Evolutionary conservation across 2,113 vertebrate species (phyloP).

Genomic region (Willisornis vidua): DNA sequence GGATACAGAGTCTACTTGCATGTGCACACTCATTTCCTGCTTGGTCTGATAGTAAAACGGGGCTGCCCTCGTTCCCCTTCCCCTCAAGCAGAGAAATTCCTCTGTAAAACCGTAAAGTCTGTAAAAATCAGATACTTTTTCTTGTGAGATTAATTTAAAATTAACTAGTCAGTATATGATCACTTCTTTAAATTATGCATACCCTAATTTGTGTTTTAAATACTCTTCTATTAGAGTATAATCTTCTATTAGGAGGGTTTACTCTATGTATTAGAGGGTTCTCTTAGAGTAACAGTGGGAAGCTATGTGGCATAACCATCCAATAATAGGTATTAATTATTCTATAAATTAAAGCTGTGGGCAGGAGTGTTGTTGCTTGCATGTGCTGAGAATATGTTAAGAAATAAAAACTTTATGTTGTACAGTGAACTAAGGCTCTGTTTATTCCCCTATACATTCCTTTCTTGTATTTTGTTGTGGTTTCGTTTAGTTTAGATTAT

Average conservation of each 20-base stretch:
- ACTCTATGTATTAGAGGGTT: background rate
- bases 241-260: background rate
- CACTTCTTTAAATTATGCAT: background rate
- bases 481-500: background rate
- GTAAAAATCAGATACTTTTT: background rate
- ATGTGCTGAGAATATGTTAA: background rate
- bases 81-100: background rate
- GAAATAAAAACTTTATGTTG: background rate
- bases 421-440: background rate
- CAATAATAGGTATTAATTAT: constrained; percentile 8
- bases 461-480: background rate
- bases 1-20: accelerated
- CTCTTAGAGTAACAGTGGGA: background rate
- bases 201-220: background rate
- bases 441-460: background rate
- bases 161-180: background rate
- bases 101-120: background rate
- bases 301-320: background rate
- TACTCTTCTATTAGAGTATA: background rate
- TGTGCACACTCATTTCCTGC: background rate
- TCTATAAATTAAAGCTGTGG: background rate
- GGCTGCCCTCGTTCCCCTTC: background rate
- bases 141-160: background rate
- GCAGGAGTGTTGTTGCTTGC: background rate
- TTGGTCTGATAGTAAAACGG: accelerated